phyloP scores from a whole-genome alignment of 92 coral and sea anemone species.

The Porites cylindrica region DNA sequence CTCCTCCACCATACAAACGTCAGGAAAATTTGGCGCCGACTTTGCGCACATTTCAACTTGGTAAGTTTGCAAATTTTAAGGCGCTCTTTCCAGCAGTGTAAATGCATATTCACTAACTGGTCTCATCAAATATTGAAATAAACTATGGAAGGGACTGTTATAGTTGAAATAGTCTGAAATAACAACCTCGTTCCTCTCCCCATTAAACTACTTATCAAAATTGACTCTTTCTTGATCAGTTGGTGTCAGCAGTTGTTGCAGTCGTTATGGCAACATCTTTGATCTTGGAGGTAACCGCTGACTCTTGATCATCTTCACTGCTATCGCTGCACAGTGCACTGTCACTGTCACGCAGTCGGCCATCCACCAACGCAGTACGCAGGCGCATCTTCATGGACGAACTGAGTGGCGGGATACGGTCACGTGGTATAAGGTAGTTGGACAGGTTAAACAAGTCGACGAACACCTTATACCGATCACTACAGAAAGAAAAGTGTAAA shows the following conservation, averaged over 20 bases:
- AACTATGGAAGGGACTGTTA: no score
- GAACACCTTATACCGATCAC: conserved; percentile 98
- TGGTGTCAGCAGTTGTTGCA: neutral
- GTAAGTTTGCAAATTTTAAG: no score
- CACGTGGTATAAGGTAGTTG: conserved; percentile 93
- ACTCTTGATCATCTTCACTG: conserved; percentile 69
- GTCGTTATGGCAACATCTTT: neutral
- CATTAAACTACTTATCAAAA: neutral
- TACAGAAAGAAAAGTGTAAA: conserved; percentile 8
- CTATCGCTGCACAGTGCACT: conserved; percentile 85
- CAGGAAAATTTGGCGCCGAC: no score
- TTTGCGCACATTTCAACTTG: no score
- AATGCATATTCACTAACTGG: no score
- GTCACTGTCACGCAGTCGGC: conserved; percentile 74
- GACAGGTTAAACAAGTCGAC: conserved; percentile 92
- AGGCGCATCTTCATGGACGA: conserved; percentile 86
- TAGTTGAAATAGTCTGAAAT: no score
- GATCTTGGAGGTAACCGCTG: conserved; percentile 21
- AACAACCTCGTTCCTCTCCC: neutral
- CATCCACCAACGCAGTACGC: conserved; percentile 63
- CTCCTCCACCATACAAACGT: no score
- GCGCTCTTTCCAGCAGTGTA: no score
- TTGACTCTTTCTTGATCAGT: neutral
- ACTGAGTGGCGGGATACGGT: conserved; percentile 85
- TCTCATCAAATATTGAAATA: no score